Base-by-base conservation (phyloP, 2,797 vertebrate genomes). In the Acrossocheilus wenchowensis region DNA sequence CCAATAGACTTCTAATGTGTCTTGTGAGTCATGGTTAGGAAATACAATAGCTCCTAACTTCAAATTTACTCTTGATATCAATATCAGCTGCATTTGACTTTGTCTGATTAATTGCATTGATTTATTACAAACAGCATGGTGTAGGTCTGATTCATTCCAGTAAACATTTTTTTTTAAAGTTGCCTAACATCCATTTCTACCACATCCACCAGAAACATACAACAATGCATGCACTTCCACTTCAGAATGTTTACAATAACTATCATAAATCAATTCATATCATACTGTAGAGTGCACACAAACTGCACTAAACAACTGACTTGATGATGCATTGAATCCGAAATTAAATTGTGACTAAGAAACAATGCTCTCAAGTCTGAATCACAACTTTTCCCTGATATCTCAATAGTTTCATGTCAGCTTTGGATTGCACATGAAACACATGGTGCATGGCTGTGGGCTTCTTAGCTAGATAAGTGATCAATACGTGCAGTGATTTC, bases 141-240 rank as follows among this genome's bases (percentile, higher is more conserved):
- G 62, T 50, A 50, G 62, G 62, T 68, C 79, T 48, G 60, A 80
- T 34, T 68, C 30, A 45, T 64, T 80, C 15, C 57, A 7, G 5
- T 21, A 64, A 45, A 21, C 8, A 8, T 5, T 26, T 26, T 41
- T 41, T 26, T 57, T 41, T 19, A 12, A 6, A 26, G 68, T 54
- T 43, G 52, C 52, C 39, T 60, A 60, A 60, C 36, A n/a, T 57
- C 36, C 10, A 41, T 30, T 77, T 78, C 23, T 60, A 60, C 52
- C 21, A 57, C 34, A 11, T 57, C 36, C 23, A 82, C n/a, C 36
- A 72, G 10, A 43, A 72, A 82, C n/a, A 73, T 39, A 72, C 17
- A 48, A 36, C 10, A 19, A 82, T 72, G 68, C 34, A 52, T 69
- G 80, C 34, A 82, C 10, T 54, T 73, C 15, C 36, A 82, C 17